Conservation (phyloP, 1,140 invertebrate species). For the Chymomyza costata region DNA sequence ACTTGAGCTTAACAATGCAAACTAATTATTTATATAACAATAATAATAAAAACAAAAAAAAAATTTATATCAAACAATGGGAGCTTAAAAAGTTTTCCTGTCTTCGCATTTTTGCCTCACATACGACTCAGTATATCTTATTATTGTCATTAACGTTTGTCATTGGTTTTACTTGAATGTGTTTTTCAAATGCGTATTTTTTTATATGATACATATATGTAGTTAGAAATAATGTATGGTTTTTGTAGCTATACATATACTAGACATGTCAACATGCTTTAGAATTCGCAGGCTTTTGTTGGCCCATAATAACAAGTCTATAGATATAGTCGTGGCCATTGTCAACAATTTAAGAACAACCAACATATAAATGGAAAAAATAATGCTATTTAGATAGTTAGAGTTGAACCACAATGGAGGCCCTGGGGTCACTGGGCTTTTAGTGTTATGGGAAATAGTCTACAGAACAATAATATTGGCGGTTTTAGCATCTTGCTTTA, state of each 20-base stretch:
- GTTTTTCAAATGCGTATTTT: slow-evolving; percentile 21
- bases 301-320: slow-evolving; percentile 25
- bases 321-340: slow-evolving; percentile 49
- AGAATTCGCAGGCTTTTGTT: slow-evolving; percentile 44
- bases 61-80: slow-evolving; percentile 33
- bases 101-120: slow-evolving; percentile 17
- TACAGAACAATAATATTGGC: too few species aligned
- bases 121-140: slow-evolving; percentile 24
- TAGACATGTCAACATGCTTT: slow-evolving; percentile 35
- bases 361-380: too few species aligned
- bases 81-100: slow-evolving; percentile 23
- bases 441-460: too few species aligned
- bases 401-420: too few species aligned
- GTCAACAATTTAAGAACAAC: slow-evolving; percentile 57
- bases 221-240: slow-evolving; percentile 26
- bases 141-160: slow-evolving; percentile 37
- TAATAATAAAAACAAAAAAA: too few species aligned
- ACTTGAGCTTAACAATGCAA: slow-evolving; percentile 30
- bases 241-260: too few species aligned
- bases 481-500: too few species aligned
- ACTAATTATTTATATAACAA: slow-evolving; percentile 36
- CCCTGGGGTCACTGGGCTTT: too few species aligned
- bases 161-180: too few species aligned
- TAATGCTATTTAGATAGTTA: too few species aligned
- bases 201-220: slow-evolving; percentile 16